Evolutionary conservation across 2,113 vertebrate species (phyloP).

Genomic region (Deroptyus accipitrinus): DNA sequence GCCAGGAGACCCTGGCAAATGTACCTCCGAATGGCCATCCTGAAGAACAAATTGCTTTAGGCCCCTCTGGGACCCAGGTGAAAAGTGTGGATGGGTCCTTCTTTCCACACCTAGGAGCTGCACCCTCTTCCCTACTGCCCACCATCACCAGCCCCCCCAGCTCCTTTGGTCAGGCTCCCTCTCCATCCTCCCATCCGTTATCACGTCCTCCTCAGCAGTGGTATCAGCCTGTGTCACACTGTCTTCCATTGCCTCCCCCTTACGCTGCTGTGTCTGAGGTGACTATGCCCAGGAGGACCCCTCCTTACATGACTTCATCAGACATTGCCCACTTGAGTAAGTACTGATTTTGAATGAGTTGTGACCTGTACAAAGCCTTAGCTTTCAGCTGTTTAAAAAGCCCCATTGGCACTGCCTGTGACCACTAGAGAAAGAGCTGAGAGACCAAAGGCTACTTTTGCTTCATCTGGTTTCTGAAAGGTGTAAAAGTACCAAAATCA

Average conservation of each 20-base stretch:
- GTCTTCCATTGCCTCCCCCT: conserved; percentile 82
- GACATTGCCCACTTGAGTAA: conserved; percentile 86
- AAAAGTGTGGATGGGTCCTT: conserved; percentile 49
- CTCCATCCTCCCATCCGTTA: conserved; percentile 65
- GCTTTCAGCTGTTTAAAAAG: background rate
- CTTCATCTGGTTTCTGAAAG: background rate
- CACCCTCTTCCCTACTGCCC: conserved; percentile 64
- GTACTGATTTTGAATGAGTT: conserved; percentile 74
- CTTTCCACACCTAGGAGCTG: conserved; percentile 73
- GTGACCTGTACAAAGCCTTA: background rate
- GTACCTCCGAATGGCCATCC: conserved; percentile 63
- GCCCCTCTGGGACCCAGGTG: conserved; percentile 50
- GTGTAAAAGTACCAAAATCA: background rate
- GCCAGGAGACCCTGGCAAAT: conserved; percentile 51
- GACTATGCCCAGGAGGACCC: conserved; percentile 84
- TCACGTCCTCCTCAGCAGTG: conserved; percentile 77
- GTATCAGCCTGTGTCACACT: conserved; percentile 73
- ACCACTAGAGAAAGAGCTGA: background rate
- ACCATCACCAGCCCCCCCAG: background rate
- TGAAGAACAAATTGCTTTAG: conserved; percentile 59
- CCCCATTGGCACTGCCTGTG: background rate
- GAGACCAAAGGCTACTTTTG: background rate
- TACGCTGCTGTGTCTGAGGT: conserved; percentile 85
- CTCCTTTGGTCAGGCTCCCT: conserved; percentile 60
- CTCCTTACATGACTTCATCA: conserved; percentile 84